Evolutionary conservation across 2,888 invertebrate genomes (phyloP), one percentile per base, ranked within the genome.

Genomic region (Hesperia comma): DNA sequence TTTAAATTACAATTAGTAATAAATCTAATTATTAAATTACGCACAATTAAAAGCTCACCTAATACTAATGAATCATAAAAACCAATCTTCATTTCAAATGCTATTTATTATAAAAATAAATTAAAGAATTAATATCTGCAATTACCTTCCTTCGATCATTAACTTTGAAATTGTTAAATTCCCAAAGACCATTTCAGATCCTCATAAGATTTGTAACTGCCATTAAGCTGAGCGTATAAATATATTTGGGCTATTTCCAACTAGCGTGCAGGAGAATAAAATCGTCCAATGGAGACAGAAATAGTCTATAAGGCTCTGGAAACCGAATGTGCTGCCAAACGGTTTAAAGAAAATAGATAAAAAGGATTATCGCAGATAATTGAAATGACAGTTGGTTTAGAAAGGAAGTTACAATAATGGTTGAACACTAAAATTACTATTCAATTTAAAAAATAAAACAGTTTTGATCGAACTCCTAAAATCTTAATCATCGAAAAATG

Each of bases 201-300:
- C 60, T 60, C 53, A 33, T 32, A 41, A 66, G 58, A 60, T 60
- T 60, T 60, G 43, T 66, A 54, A 33, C 32, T 58, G 21, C 58
- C 53, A 60, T 66, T 60, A 60, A 66, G 43, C 41, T 58, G 41
- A 60, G 51, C 64, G 64, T 60, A 66, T 60, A 66, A 66, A 66
- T 66, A 66, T 49, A 54, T 66, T 66, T 64, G 64, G 64, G 64
- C 64, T 60, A 66, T 54, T 66, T 66, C 58, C 64, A 66, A 66
- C 53, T 54, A 41, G 64, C 40, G 53, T 66, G 41, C 58, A 60
- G 58, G 6, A 54, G 53, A 66, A 66, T 57, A 21, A 51, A 21
- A 40, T 64, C 37, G 57, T 53, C 41, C 58, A 64, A 64, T 54
- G 51, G 53, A 66, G 53, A 19, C 54, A 43, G 56, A 57, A 57